phyloP scores from a whole-genome alignment of 2,113 vertebrate genomes.

The Erpornis zantholeuca region DNA sequence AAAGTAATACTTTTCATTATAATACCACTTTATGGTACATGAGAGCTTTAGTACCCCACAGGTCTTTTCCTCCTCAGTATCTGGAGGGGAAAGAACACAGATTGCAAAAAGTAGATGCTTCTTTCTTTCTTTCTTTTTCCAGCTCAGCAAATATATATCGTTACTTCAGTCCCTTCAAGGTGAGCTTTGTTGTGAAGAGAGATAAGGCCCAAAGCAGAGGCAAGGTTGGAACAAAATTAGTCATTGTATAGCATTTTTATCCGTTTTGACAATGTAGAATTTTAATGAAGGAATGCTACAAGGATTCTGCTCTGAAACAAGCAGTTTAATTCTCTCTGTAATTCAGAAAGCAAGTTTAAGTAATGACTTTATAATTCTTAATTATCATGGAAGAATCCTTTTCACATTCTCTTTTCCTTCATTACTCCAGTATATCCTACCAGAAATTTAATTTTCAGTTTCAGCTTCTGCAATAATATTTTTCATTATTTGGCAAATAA shows the following conservation, averaged over 20 bases:
- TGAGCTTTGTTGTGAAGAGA: constrained; percentile 15
- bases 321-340: constrained; percentile 31
- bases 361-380: constrained; percentile 64
- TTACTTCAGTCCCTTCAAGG: constrained; percentile 10
- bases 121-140: constrained; percentile 38
- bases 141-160: constrained; percentile 12
- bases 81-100: constrained; percentile 9
- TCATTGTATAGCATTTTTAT: constrained; percentile 7
- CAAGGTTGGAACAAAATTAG: not conserved
- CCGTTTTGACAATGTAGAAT: constrained; percentile 2
- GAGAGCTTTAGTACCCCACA: constrained; percentile 6
- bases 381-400: constrained; percentile 16
- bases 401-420: not conserved
- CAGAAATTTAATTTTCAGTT: constrained; percentile 66
- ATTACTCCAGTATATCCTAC: constrained; percentile 30
- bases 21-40: constrained; percentile 7
- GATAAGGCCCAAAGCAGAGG: constrained; percentile 7
- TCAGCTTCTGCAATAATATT: constrained; percentile 11
- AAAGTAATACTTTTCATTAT: constrained; percentile 41
- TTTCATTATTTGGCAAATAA: constrained; percentile 60
- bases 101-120: not conserved
- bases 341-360: constrained; percentile 53
- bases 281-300: constrained; percentile 57
- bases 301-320: constrained; percentile 31
- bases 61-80: not conserved